Conservation (phyloP, 1,140 invertebrate species). For the Heliconius hermathena region DNA sequence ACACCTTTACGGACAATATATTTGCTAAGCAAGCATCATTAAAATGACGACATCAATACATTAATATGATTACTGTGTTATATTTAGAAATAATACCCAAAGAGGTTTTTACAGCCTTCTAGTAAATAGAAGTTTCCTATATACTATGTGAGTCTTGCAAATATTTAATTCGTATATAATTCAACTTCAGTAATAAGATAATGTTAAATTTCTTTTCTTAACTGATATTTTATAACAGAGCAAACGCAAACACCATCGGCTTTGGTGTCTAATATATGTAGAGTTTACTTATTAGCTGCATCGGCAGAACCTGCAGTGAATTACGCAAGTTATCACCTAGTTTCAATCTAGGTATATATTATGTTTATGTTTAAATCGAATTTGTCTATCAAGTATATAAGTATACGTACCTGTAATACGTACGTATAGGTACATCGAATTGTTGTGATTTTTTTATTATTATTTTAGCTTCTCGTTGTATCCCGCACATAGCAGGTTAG, state of each 20-base stretch:
- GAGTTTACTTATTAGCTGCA: slow-evolving; percentile 33
- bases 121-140: not conserved
- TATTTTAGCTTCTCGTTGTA: too few relatives aligned
- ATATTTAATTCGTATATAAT: not conserved
- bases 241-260: not conserved
- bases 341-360: slow-evolving; percentile 29
- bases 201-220: not conserved
- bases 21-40: slow-evolving; percentile 35
- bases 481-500: too few relatives aligned
- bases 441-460: too few relatives aligned
- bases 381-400: not conserved
- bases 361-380: not conserved
- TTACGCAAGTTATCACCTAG: slow-evolving; percentile 49
- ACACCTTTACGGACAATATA: slow-evolving; percentile 43
- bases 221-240: not conserved
- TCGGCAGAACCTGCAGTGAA: slow-evolving; percentile 43
- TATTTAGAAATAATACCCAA: slow-evolving; percentile 32
- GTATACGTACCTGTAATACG: too few relatives aligned
- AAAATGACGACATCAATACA: slow-evolving; percentile 36
- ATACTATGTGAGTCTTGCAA: not conserved
- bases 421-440: too few relatives aligned
- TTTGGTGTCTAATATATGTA: not conserved
- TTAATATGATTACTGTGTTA: slow-evolving; percentile 30
- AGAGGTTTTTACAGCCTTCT: not conserved
- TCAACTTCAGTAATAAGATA: not conserved